Base-by-base conservation (phyloP, 2,888 invertebrate species). In the Pegoplata infirma region DNA sequence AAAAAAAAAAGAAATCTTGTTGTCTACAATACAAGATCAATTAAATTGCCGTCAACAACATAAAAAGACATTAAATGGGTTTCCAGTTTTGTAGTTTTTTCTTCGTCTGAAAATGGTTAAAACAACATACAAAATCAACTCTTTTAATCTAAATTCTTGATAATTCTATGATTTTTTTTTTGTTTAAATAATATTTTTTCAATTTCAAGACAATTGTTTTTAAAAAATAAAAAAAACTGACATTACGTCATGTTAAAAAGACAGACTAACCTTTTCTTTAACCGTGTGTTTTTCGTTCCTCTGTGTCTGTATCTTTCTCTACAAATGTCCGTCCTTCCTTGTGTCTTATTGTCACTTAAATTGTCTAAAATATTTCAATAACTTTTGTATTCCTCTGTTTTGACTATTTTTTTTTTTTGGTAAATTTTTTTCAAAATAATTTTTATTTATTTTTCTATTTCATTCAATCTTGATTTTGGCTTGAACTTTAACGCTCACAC, bases 381-480 rank as follows among this genome's bases (percentile, higher is more conserved):
- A n/a, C n/a, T n/a, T n/a, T n/a, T n/a, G n/a, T n/a, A n/a, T n/a
- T n/a, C n/a, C n/a, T n/a, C n/a, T 36, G 14, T 56, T 56, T 14
- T 28, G 10, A 12, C n/a, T n/a, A n/a, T n/a, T n/a, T n/a, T n/a
- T n/a, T n/a, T n/a, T n/a, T n/a, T n/a, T n/a, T n/a, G 5, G 19
- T 63, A 63, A 63, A 63, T 63, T 49, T n/a, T n/a, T n/a, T n/a
- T n/a, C n/a, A n/a, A n/a, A n/a, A 32, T 55, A 66, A 66, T 58
- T 53, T 69, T 14, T 64, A 1, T 56, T 59, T 55, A 16, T 61
- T 51, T 21, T 46, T 73, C 47, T 21, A n/a, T 66, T 66, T 40
- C 66, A 74, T 58, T 75, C 74, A 75, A 81, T 83, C 82, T 81
- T 82, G 82, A 82, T 82, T 72, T 81, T 23, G n/a, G n/a, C n/a